Percentiles rank a stretch among this genome's conserved stretches.
Evolutionary conservation across 2,797 vertebrate genomes (phyloP).

Genomic region (Centropyge bicolor): DNA sequence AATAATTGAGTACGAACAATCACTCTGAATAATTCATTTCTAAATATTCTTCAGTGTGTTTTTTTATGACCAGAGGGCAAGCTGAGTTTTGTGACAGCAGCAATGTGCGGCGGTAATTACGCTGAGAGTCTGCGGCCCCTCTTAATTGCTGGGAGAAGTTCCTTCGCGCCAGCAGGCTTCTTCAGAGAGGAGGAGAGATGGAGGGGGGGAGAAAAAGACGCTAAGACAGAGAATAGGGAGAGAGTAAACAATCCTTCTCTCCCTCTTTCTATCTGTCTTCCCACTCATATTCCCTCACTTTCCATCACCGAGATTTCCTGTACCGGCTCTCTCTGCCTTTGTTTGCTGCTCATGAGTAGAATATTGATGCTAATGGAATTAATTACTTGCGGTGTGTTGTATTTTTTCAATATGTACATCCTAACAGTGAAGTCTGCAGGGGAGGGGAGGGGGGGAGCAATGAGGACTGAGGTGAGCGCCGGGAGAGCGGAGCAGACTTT

Average conservation of each 20-base stretch:
- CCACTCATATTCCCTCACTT: conserved; percentile 63
- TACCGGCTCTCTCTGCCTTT: conserved; percentile 53
- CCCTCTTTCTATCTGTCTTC: conserved; percentile 54
- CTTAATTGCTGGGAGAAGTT: conserved; percentile 87
- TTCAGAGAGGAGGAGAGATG: conserved; percentile 56
- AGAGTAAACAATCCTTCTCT: conserved; percentile 73
- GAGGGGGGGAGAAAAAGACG: conserved; percentile 37
- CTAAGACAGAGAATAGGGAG: conserved; percentile 59
- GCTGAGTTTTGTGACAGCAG: conserved; percentile 85
- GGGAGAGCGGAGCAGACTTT: conserved; percentile 75
- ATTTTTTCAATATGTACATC: conserved; percentile 71
- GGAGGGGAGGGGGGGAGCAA: conserved; percentile 9
- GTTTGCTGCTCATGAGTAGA: conserved; percentile 79
- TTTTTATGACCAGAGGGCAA: conserved; percentile 85
- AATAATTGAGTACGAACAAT: conserved; percentile 88
- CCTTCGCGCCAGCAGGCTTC: conserved; percentile 78
- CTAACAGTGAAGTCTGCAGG: conserved; percentile 65
- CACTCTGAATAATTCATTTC: conserved; percentile 88
- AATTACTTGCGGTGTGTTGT: conserved; percentile 79
- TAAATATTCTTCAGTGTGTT: conserved; percentile 87
- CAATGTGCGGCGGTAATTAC: conserved; percentile 84
- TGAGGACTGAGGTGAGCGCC: conserved; percentile 36
- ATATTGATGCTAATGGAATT: conserved; percentile 86
- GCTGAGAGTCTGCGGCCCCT: conserved; percentile 76
- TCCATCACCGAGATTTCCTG: conserved; percentile 72